These are phyloP conservation scores for Eurois occulta DNA, from an alignment of 2,888 invertebrate genomes.

Conservation along the genomic window DNA sequence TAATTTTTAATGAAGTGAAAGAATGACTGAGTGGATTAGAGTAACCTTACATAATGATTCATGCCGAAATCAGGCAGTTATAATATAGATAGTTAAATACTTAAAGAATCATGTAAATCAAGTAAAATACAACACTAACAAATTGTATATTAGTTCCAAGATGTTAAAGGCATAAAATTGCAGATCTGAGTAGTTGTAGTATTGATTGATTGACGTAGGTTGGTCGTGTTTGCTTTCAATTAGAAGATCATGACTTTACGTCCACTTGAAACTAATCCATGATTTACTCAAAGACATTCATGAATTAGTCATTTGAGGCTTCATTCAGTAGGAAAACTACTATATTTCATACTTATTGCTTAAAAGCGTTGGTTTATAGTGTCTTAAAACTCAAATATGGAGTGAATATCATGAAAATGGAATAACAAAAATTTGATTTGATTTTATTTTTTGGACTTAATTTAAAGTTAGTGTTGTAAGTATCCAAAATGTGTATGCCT, in stretches of 20 bases:
- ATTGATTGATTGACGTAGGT: constrained; percentile 54
- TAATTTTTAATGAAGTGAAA: too few species aligned
- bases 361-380: neutral
- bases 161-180: constrained; percentile 38
- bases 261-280: constrained; percentile 25
- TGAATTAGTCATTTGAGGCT: constrained; percentile 3
- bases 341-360: neutral
- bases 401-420: too few species aligned
- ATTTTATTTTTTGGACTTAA: too few species aligned
- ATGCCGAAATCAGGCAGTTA: too few species aligned
- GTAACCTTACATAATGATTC: too few species aligned
- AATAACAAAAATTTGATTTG: neutral
- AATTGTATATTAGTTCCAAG: neutral
- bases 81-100: too few species aligned
- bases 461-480: too few species aligned
- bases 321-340: neutral
- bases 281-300: constrained; percentile 24
- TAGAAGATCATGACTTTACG: constrained; percentile 58
- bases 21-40: too few species aligned
- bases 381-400: neutral
- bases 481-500: too few species aligned
- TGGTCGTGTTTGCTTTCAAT: constrained; percentile 62
- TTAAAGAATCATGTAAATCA: too few species aligned
- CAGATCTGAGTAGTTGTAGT: constrained; percentile 50
- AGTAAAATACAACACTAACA: neutral